These are phyloP conservation scores for Augochlorella aurata DNA, from an alignment of 2,888 invertebrate species.

Conservation along the genomic window DNA sequence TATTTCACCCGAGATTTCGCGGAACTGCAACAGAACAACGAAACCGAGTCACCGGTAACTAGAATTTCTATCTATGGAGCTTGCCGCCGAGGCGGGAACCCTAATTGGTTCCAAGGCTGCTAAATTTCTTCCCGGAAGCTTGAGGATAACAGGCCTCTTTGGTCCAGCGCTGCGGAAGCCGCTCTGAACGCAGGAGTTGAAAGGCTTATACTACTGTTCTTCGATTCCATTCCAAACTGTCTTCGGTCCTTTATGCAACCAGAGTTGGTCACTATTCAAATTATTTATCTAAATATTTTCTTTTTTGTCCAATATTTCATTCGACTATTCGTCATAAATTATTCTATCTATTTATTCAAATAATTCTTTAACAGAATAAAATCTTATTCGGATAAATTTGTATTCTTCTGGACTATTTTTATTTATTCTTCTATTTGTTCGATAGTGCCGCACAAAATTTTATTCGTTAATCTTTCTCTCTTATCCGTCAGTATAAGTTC, in stretches of 20 bases:
- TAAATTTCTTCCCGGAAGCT: constrained; percentile 5
- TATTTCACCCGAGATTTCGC: constrained; percentile 22
- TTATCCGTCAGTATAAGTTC: no score
- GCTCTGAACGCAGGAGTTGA: background rate
- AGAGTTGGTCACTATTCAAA: no score
- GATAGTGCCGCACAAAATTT: no score
- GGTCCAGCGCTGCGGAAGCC: background rate
- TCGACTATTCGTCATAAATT: no score
- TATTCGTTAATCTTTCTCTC: no score
- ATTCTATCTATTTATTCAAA: no score
- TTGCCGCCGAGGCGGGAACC: background rate
- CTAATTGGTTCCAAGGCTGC: constrained; percentile 5
- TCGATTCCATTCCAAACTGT: background rate
- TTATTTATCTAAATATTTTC: no score
- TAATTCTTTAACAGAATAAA: no score
- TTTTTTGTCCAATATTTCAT: no score
- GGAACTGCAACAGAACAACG: constrained; percentile 9
- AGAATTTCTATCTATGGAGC: constrained; percentile 2
- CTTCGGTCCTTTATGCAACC: background rate
- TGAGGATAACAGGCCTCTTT: background rate
- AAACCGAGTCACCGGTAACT: constrained; percentile 20
- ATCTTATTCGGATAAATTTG: no score
- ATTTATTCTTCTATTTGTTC: no score
- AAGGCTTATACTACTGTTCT: background rate
- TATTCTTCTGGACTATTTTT: no score